A percentile compares a stretch with the other conserved stretches of the same genome.
Conservation (phyloP, 2,888 invertebrate species). For the Osmoderma eremita region DNA sequence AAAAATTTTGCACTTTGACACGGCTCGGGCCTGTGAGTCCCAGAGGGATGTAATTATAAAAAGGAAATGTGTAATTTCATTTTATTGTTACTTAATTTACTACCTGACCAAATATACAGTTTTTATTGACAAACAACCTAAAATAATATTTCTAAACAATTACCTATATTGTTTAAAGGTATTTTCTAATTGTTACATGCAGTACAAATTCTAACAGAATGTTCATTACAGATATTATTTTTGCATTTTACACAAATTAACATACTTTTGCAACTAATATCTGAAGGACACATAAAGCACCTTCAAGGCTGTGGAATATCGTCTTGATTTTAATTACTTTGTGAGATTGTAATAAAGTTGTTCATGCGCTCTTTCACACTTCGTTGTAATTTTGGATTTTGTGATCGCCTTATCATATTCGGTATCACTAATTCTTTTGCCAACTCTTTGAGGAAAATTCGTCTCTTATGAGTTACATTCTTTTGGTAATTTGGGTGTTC, state of each 20-base stretch:
- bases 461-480: slow-evolving; percentile 32
- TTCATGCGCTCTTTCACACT: slow-evolving; percentile 23
- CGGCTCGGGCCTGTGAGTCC: no score
- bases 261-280: slow-evolving; percentile 27
- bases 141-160: no score
- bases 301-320: slow-evolving; percentile 7
- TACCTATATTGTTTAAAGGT: no score
- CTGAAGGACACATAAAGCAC: slow-evolving; percentile 19
- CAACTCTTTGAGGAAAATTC: slow-evolving; percentile 33
- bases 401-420: slow-evolving; percentile 27
- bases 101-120: neutral
- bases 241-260: slow-evolving; percentile 25
- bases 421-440: slow-evolving; percentile 29
- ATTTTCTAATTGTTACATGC: no score
- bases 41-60: no score
- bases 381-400: slow-evolving; percentile 9
- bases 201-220: slow-evolving; percentile 14
- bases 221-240: slow-evolving; percentile 33
- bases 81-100: no score
- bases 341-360: slow-evolving; percentile 18
- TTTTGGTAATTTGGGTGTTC: slow-evolving; percentile 29
- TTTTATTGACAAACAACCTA: neutral
- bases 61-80: no score
- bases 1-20: no score
- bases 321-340: neutral